Conservation (phyloP, 2,797 vertebrate species). For the Holocentrus rufus region DNA sequence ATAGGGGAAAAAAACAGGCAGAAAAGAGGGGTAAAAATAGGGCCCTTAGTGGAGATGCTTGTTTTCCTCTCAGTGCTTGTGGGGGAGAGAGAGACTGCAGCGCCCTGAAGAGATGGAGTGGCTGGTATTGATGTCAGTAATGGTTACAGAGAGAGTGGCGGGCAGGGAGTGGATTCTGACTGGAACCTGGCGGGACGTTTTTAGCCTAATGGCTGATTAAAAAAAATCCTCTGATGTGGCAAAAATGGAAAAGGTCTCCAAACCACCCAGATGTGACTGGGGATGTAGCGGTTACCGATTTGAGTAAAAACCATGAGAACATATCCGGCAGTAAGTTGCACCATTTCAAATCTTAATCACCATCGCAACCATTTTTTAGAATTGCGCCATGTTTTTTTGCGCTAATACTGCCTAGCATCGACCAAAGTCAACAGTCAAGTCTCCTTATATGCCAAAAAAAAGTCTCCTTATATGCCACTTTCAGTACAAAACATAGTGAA, state of each 20-base stretch:
- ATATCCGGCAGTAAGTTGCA: no score
- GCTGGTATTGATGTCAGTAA: slow-evolving; percentile 34
- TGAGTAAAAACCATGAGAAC: no score
- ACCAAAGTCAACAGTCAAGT: no score
- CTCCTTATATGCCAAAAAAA: no score
- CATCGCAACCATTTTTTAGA: no score
- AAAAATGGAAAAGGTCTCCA: background rate
- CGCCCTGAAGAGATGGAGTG: slow-evolving; percentile 6
- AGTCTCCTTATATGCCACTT: no score
- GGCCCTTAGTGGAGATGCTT: slow-evolving; percentile 30
- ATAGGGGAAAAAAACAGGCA: slow-evolving; percentile 30
- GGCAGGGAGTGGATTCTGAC: background rate
- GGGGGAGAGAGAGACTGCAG: slow-evolving; percentile 3
- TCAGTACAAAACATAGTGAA: no score
- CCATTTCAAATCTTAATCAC: no score
- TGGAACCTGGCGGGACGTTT: background rate
- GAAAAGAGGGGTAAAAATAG: slow-evolving; percentile 47
- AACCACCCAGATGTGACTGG: no score
- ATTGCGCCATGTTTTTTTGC: no score
- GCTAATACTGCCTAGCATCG: no score
- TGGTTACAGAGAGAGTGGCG: slow-evolving; percentile 14
- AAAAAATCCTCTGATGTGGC: background rate
- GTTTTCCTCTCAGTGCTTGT: slow-evolving; percentile 14
- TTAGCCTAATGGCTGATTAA: background rate
- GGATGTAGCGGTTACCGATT: no score